Percentiles rank a stretch among this genome's conserved stretches.
These are phyloP conservation scores for Nothoprocta pentlandii DNA, from an alignment of 2,113 vertebrate genomes.

Conservation along the genomic window DNA sequence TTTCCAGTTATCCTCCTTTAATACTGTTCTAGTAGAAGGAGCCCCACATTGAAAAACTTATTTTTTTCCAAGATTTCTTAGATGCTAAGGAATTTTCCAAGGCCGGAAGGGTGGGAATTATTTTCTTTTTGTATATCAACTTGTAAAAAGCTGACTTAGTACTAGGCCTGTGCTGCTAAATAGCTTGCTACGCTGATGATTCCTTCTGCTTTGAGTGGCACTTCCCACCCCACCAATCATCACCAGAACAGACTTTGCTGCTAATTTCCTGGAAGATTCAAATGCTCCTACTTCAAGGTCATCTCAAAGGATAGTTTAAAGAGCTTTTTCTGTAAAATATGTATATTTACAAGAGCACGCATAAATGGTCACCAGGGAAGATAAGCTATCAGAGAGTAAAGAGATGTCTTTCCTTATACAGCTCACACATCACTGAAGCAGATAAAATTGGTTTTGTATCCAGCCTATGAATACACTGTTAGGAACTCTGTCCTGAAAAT, in stretches of 20 bases:
- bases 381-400: conserved; percentile 94
- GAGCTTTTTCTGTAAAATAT: conserved; percentile 85
- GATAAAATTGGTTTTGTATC: conserved; percentile 98
- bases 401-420: conserved; percentile 91
- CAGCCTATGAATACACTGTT: conserved; percentile 83
- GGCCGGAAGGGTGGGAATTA: neutral
- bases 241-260: conserved; percentile 80
- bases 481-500: conserved; percentile 83
- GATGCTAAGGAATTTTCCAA: conserved; percentile 10
- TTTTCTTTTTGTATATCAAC: conserved; percentile 32
- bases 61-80: neutral
- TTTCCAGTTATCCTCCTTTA: neutral
- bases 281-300: conserved; percentile 87
- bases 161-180: conserved; percentile 75
- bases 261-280: conserved; percentile 87
- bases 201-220: conserved; percentile 81
- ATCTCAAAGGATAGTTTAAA: conserved; percentile 84
- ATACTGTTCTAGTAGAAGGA: conserved; percentile 19
- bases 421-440: conserved; percentile 97
- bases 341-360: conserved; percentile 96
- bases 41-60: neutral
- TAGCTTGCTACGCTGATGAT: conserved; percentile 67
- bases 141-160: conserved; percentile 55
- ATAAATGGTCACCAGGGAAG: conserved; percentile 94
- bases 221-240: conserved; percentile 79